These are phyloP conservation scores for Pachymerium ferrugineum DNA, from an alignment of 2,888 invertebrate species.

Conservation along the genomic window DNA sequence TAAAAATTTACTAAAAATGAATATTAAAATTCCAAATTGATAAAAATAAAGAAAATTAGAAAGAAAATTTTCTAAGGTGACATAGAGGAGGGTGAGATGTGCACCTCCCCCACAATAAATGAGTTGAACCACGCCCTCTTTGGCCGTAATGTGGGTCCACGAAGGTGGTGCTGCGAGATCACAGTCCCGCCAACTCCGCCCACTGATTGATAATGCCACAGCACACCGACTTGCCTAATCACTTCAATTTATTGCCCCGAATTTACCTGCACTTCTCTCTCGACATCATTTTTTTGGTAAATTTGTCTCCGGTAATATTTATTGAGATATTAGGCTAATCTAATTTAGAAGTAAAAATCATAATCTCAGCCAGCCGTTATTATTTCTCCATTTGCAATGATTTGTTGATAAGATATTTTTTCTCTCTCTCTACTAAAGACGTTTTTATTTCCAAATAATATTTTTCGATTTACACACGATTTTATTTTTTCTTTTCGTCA, in stretches of 20 bases:
- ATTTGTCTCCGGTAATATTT: not conserved
- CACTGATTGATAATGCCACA: constrained; percentile 4
- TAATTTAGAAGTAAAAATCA: no score
- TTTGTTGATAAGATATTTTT: no score
- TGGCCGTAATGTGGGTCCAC: not conserved
- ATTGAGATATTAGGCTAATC: no score
- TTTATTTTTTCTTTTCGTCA: no score
- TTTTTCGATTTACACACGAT: no score
- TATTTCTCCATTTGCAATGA: no score
- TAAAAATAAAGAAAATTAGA: not conserved
- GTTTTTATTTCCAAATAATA: no score
- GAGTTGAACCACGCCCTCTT: not conserved
- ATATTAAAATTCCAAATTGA: not conserved
- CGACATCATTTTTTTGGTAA: no score
- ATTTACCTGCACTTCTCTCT: not conserved
- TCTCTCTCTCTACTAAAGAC: no score
- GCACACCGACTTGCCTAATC: not conserved
- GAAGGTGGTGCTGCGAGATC: constrained; percentile 8
- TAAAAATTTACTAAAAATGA: not conserved
- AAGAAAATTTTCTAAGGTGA: not conserved
- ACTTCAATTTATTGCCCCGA: not conserved
- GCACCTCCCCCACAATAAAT: not conserved
- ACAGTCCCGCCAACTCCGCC: constrained; percentile 13
- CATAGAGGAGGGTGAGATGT: no score
- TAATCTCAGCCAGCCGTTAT: no score